Evolutionary conservation across 2,797 vertebrate species (phyloP).

Genomic region (Babyrousa celebensis): DNA sequence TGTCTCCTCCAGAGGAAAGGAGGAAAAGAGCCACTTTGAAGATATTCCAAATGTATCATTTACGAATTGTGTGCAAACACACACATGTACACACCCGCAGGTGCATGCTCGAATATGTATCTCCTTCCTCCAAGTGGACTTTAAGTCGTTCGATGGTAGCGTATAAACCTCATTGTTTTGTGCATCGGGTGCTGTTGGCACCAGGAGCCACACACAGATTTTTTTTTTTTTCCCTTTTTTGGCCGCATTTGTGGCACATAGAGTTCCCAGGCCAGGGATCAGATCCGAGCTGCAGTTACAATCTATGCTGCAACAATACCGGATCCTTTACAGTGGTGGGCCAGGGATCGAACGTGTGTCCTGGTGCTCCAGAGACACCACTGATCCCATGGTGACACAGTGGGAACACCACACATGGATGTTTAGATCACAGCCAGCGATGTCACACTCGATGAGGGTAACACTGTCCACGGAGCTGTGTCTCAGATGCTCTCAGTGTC

Average conservation of each 20-base stretch:
- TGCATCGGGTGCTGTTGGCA: no score
- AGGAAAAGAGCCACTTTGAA: not conserved
- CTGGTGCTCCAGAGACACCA: no score
- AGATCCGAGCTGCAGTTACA: no score
- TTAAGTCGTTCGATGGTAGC: not conserved
- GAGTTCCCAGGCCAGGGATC: no score
- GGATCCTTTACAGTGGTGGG: no score
- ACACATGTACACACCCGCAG: rapidly evolving
- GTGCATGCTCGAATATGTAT: rapidly evolving
- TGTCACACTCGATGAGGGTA: no score
- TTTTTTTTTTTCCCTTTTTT: no score
- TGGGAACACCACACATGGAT: not conserved
- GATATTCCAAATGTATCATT: not conserved
- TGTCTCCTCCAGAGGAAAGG: not conserved
- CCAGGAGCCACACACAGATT: not conserved
- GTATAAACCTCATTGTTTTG: not conserved
- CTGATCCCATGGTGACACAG: no score
- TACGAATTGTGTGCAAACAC: rapidly evolving
- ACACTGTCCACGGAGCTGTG: not conserved
- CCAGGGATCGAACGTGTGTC: no score
- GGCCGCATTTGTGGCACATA: no score
- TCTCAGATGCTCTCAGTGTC: not conserved
- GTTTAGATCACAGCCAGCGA: no score
- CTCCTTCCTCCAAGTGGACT: not conserved
- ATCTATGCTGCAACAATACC: no score